Evolutionary conservation across 2,113 vertebrate species (phyloP).

Genomic region (Triplophysa dalaica): DNA sequence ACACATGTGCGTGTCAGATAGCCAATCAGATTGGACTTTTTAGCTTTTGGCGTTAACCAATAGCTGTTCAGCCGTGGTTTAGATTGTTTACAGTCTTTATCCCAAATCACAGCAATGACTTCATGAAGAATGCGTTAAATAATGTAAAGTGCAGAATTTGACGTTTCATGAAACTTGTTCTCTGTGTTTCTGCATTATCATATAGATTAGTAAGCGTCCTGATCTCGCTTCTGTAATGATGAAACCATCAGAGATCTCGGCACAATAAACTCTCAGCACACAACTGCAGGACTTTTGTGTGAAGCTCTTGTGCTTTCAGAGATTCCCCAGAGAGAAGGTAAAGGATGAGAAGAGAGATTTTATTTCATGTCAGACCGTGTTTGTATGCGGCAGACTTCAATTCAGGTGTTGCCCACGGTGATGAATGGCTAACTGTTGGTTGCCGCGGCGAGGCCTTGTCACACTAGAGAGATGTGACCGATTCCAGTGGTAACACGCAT

Average conservation of each 20-base stretch:
- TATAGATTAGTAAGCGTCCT: slow-evolving; percentile 42
- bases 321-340: no score
- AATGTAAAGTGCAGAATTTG: background rate
- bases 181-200: slow-evolving; percentile 35
- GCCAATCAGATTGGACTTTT: no score
- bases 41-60: no score
- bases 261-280: background rate
- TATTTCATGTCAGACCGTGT: slow-evolving; percentile 24
- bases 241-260: background rate
- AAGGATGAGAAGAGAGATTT: background rate
- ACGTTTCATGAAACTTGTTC: background rate
- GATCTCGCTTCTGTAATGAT: background rate
- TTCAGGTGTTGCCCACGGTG: slow-evolving; percentile 15
- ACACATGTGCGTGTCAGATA: no score
- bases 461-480: slow-evolving; percentile 9
- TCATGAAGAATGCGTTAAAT: background rate
- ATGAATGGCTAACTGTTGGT: slow-evolving; percentile 38
- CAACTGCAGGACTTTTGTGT: slow-evolving; percentile 15
- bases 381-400: slow-evolving; percentile 27
- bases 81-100: no score
- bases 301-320: slow-evolving; percentile 1
- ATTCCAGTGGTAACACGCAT: slow-evolving; percentile 27
- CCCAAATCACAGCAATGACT: no score
- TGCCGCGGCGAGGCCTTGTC: slow-evolving; percentile 28
- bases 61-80: no score